These are phyloP conservation scores for Stercorarius parasiticus DNA, from an alignment of 2,113 vertebrate species.

Conservation along the genomic window DNA sequence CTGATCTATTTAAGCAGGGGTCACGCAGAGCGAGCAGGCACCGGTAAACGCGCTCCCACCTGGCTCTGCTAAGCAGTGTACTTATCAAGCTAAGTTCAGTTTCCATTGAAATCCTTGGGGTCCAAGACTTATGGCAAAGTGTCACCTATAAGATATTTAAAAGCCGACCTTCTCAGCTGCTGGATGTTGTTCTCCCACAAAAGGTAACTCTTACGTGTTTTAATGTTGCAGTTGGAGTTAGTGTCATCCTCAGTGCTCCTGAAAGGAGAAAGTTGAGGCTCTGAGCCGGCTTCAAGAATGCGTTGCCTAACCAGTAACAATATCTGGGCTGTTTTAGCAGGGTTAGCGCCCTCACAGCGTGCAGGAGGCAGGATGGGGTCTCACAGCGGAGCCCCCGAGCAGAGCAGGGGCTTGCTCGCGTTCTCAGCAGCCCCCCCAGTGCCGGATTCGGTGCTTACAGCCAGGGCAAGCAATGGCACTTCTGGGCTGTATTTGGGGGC, in stretches of 20 bases:
- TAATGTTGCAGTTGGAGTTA: accelerated
- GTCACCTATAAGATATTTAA: too few species aligned
- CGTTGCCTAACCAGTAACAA: accelerated
- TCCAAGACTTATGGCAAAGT: accelerated
- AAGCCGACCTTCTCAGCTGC: background rate
- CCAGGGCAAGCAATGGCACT: accelerated
- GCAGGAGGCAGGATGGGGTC: accelerated
- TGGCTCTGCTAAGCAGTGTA: accelerated
- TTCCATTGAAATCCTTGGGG: too few species aligned
- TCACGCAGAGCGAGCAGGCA: accelerated
- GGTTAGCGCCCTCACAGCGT: accelerated
- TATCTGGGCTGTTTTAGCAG: accelerated
- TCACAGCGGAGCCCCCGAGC: accelerated
- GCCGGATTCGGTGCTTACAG: accelerated
- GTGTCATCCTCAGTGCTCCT: accelerated
- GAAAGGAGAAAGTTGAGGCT: background rate
- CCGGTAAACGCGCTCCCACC: accelerated
- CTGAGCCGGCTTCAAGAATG: accelerated
- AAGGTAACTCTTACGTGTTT: accelerated
- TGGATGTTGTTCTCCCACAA: accelerated
- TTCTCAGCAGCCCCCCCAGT: background rate
- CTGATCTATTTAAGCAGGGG: accelerated
- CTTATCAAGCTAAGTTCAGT: accelerated
- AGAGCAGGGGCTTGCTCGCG: background rate
- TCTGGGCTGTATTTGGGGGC: background rate